Conservation (phyloP, 2,888 invertebrate genomes). For the Prenolepis imparis region DNA sequence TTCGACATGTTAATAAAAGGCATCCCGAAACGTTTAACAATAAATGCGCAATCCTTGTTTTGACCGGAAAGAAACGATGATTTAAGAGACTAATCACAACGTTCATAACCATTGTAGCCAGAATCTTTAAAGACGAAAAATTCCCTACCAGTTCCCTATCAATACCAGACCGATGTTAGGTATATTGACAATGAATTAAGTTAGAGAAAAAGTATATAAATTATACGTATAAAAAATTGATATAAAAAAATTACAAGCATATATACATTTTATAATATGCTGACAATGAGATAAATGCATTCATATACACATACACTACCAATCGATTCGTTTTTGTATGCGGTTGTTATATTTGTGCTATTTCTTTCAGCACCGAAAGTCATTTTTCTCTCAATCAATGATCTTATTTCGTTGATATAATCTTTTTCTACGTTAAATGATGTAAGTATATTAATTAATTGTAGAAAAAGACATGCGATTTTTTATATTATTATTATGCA, state of each 20-base stretch:
- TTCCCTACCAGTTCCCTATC: background rate
- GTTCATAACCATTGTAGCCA: background rate
- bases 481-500: background rate
- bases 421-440: background rate
- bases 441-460: background rate
- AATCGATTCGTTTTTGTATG: background rate
- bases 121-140: background rate
- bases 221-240: too few relatives aligned
- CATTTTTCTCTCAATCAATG: background rate
- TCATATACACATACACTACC: background rate
- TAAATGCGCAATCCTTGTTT: background rate
- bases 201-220: background rate
- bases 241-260: too few relatives aligned
- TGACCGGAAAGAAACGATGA: background rate
- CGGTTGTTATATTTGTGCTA: background rate
- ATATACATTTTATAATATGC: background rate
- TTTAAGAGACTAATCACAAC: background rate
- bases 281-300: background rate
- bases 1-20: slow-evolving; percentile 66
- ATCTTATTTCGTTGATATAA: background rate
- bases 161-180: background rate
- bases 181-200: background rate
- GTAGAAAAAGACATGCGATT: background rate
- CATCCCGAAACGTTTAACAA: slow-evolving; percentile 55
- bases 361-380: background rate